Evolutionary conservation across 2,797 vertebrate species (phyloP), one percentile per base, ranked within the genome.

Genomic region (Paedocypris micromegethes): DNA sequence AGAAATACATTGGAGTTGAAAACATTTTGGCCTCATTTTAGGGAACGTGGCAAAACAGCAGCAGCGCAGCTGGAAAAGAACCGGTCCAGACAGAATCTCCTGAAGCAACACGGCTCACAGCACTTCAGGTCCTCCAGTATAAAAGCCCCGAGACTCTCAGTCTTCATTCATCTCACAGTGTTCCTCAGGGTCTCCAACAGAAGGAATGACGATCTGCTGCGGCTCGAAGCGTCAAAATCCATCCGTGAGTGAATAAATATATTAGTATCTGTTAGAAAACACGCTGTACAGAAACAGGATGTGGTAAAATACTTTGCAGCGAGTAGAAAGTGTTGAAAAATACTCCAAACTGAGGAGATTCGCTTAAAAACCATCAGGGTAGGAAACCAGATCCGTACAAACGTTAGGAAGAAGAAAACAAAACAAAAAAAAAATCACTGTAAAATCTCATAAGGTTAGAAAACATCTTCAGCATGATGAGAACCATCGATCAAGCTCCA

Each of bases 191-290:
- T 23, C 48, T 52, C 52, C 6, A 37, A 7, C 42, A 78, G 6
- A 4, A 77, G 78, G 72, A 44, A 8, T 70, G 78, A 70, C 51
- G 64, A 77, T 67, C 77, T 51, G 68, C 80, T 49, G 47, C 50
- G 39, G 56, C 38, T 58, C 61, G 55, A 56, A 74, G 50, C n/a
- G 70, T 63, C 76, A 78, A 78, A 75, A 80, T 79, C 78, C 77
- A 50, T 54, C 63, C 59, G 56, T 55, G 70, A 58, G 43, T 57
- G 68, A 76, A 58, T 88, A 86, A 89, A 92, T 91, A 91, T 92
- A 92, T 94, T 92, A 94, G 91, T 90, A 91, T 92, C 92, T 93
- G 90, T 90, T 92, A 92, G 92, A 92, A 79, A 78, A 67, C 43
- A 90, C 89, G 89, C 90, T 91, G 88, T 89, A 93, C 86, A 91